phyloP scores from a whole-genome alignment of 2,113 vertebrate genomes.

The Panthera uncia region DNA sequence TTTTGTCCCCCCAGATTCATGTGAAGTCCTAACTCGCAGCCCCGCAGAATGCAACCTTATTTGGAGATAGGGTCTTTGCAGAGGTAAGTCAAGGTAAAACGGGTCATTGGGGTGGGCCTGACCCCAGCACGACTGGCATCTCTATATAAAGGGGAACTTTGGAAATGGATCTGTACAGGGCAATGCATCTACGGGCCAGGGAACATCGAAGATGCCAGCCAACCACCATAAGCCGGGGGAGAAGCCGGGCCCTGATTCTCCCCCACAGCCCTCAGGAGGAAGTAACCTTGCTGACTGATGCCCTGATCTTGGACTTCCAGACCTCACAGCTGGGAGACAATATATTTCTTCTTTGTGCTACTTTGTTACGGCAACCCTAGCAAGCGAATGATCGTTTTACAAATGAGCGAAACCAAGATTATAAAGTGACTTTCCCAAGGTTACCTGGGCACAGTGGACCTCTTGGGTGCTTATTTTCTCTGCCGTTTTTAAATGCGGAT shows the following conservation, averaged over 20 bases:
- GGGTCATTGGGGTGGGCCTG: neutral
- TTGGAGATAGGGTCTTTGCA: neutral
- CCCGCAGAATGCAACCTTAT: neutral
- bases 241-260: neutral
- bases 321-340: neutral
- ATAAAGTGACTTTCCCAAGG: neutral
- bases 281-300: too few relatives aligned
- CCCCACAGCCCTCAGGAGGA: neutral
- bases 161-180: neutral
- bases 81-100: neutral
- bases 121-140: neutral
- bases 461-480: neutral
- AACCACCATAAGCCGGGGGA: neutral
- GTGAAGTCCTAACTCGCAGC: neutral
- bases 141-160: neutral
- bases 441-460: neutral
- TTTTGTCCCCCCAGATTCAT: neutral
- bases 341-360: too few relatives aligned
- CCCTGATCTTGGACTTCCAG: neutral
- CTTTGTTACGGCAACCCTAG: neutral
- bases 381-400: neutral
- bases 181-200: neutral
- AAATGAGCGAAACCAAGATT: neutral
- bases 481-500: neutral
- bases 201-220: fast-evolving